Base-by-base conservation (phyloP, 2,888 invertebrate species). In the Busseola fusca region DNA sequence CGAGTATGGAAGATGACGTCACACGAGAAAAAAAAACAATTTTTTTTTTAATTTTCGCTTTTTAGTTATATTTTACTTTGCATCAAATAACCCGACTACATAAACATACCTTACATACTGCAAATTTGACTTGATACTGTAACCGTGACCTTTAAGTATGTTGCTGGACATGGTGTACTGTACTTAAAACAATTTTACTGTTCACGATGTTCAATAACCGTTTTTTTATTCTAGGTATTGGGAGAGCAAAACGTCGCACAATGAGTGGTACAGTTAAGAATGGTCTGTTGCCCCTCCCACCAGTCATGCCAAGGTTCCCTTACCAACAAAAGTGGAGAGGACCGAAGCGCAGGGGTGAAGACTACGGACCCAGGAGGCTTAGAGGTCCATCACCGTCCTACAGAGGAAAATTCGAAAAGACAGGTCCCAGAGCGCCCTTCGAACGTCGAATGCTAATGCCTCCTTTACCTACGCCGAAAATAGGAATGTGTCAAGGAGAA, bases 221-320 rank as follows among this genome's bases (percentile, higher is more conserved):
- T 52, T 68, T 57, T 70, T 67, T 21, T 18, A 54, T 84, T 85
- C 1, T 66, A 95, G 95, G 95, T 84, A 60, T 94, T 68, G 95
- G 95, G 74, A 96, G 91, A 86, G 96, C 96, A 83, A 88, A 96
- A 66, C 92, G 96, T 45, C 94, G 96, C 74, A 96, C 96, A 0
- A 86, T 96, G 64, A 95, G 93, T 81, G 85, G 91, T 1, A 97
- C 65, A 92, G 65, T 84, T 73, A 72, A 74, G 3, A 82, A 80
- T 76, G 60, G 86, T 6, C n/a, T 91, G n/a, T 72, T 93, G 9
- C 92, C 92, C 0, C 74, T 88, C 4, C 93, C 92, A 0, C 94
- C 94, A 0, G 81, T 86, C 65, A 91, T 92, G 92, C 93, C 93
- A 0, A 84, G 90, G 88, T 89, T 78, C 25, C 91, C 90, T 0